Evolutionary conservation across 2,888 invertebrate species (phyloP).

Genomic region (Thymelicus lineola): DNA sequence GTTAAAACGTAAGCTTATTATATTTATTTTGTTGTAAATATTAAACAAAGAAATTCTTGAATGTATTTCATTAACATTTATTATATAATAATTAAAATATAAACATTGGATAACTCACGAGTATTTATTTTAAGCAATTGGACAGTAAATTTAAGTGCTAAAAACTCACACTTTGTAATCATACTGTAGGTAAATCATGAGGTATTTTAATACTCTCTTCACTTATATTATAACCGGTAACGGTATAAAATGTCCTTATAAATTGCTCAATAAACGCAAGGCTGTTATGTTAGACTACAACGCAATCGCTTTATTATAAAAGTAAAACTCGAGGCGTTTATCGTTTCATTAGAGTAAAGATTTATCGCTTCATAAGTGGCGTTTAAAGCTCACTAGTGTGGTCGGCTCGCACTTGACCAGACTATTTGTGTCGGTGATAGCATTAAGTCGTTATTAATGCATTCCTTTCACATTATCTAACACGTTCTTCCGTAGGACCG

Average conservation of each 20-base stretch:
- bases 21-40: too few species aligned
- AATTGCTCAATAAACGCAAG: background rate
- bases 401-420: constrained; percentile 20
- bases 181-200: too few species aligned
- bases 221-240: too few species aligned
- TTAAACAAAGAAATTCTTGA: too few species aligned
- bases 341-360: constrained; percentile 20
- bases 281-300: background rate
- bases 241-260: background rate
- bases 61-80: too few species aligned
- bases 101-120: too few species aligned
- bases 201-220: too few species aligned
- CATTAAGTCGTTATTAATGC: constrained; percentile 26
- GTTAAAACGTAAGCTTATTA: too few species aligned
- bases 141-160: too few species aligned
- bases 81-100: too few species aligned
- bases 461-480: constrained; percentile 23
- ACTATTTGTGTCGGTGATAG: constrained; percentile 24
- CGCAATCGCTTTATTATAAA: constrained; percentile 4
- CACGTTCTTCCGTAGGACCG: constrained; percentile 11
- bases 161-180: too few species aligned
- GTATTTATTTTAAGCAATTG: too few species aligned
- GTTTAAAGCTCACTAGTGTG: background rate
- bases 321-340: constrained; percentile 5
- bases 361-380: constrained; percentile 14